These are phyloP conservation scores for Drosophila kohkoa DNA, from an alignment of 1,140 invertebrate species.

Conservation along the genomic window DNA sequence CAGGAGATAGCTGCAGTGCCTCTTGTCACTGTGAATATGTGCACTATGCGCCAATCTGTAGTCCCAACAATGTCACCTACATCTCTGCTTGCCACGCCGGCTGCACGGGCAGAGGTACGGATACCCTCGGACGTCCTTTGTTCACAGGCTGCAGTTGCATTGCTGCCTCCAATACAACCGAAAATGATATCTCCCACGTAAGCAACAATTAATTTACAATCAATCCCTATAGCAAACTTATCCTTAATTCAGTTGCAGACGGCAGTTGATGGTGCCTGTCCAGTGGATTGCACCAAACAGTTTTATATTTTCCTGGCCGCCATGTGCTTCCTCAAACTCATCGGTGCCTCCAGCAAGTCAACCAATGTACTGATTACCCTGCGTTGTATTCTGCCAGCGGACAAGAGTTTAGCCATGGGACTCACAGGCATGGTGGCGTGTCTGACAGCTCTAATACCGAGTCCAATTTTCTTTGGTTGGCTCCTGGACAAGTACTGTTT, in stretches of 20 bases:
- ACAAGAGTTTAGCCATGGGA: constrained; percentile 89
- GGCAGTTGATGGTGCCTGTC: constrained; percentile 86
- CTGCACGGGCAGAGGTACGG: constrained; percentile 84
- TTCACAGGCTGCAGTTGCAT: constrained; percentile 59
- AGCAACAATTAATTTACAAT: not conserved
- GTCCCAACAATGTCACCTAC: constrained; percentile 86
- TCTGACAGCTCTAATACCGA: constrained; percentile 89
- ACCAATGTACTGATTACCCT: constrained; percentile 89
- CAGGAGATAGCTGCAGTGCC: constrained; percentile 86
- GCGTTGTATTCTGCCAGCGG: constrained; percentile 88
- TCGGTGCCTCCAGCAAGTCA: constrained; percentile 88
- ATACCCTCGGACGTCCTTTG: constrained; percentile 74
- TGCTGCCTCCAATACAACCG: not conserved
- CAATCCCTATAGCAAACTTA: not conserved
- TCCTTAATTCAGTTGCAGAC: constrained; percentile 20
- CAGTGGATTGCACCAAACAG: constrained; percentile 87
- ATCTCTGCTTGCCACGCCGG: constrained; percentile 91
- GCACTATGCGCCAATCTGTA: constrained; percentile 89
- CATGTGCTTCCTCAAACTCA: constrained; percentile 88
- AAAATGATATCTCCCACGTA: not conserved
- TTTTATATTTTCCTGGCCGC: constrained; percentile 88
- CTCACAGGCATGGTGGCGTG: constrained; percentile 88
- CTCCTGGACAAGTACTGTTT: constrained; percentile 89
- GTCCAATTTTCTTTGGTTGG: constrained; percentile 90
- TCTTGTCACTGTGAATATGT: constrained; percentile 89